These are phyloP conservation scores for Calliphora vicina DNA, from an alignment of 1,140 invertebrate genomes.

Conservation along the genomic window DNA sequence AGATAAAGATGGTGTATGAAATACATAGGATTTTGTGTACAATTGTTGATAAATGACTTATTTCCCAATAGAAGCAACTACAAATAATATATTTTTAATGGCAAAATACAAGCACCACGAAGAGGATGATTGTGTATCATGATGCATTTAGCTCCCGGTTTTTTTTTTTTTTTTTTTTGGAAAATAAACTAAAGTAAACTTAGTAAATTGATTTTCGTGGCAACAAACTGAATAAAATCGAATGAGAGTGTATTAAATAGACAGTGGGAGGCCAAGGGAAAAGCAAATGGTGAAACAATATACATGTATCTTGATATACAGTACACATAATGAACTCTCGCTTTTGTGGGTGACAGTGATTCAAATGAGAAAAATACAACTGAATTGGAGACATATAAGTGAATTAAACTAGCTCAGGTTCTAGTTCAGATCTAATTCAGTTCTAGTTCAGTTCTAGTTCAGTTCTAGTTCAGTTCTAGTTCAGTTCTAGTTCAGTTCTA, in stretches of 20 bases:
- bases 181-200: background rate
- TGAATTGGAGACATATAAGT: too few species aligned
- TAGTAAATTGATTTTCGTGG: background rate
- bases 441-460: too few species aligned
- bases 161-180: background rate
- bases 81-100: background rate
- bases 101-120: background rate
- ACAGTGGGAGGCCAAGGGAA: too few species aligned
- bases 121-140: background rate
- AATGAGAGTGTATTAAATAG: background rate
- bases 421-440: too few species aligned
- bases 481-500: too few species aligned
- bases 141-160: background rate
- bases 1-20: background rate
- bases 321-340: too few species aligned
- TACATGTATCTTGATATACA: too few species aligned
- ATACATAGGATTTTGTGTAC: background rate
- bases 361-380: too few species aligned
- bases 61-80: background rate
- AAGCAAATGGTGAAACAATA: too few species aligned
- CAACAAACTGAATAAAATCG: background rate
- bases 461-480: too few species aligned
- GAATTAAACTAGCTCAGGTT: too few species aligned
- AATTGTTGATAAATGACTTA: constrained; percentile 10
- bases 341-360: too few species aligned